Evolutionary conservation across 2,888 invertebrate genomes (phyloP).

Genomic region (Dryobotodes eremita): DNA sequence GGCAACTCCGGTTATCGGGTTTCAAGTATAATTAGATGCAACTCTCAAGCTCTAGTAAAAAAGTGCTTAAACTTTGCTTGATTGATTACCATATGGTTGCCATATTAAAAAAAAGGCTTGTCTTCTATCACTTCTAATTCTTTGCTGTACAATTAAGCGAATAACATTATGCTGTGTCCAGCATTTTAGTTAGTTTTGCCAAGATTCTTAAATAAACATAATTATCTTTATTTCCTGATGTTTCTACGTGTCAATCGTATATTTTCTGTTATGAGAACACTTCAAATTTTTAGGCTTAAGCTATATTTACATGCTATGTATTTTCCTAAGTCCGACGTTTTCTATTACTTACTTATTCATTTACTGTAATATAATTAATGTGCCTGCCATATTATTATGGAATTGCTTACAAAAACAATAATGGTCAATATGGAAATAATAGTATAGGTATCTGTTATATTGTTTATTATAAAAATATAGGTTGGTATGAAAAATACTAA

Average conservation of each 20-base stretch:
- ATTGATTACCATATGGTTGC: neutral
- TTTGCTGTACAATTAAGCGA: neutral
- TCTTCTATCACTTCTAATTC: neutral
- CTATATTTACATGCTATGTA: neutral
- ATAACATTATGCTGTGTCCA: neutral
- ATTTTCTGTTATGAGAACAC: neutral
- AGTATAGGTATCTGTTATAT: neutral
- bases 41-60: too few relatives aligned
- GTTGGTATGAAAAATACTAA: neutral
- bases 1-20: neutral
- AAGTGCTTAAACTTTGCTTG: too few relatives aligned
- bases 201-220: constrained; percentile 11
- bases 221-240: neutral
- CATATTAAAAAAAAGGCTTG: neutral
- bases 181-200: neutral
- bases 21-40: neutral
- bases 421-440: neutral
- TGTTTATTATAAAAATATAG: constrained; percentile 9
- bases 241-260: neutral
- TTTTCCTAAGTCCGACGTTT: neutral
- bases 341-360: neutral
- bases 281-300: neutral
- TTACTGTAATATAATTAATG: neutral
- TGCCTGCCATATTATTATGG: neutral
- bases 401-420: neutral